Base-by-base conservation (phyloP, 2,797 vertebrate species). In the Gouania willdenowi region DNA sequence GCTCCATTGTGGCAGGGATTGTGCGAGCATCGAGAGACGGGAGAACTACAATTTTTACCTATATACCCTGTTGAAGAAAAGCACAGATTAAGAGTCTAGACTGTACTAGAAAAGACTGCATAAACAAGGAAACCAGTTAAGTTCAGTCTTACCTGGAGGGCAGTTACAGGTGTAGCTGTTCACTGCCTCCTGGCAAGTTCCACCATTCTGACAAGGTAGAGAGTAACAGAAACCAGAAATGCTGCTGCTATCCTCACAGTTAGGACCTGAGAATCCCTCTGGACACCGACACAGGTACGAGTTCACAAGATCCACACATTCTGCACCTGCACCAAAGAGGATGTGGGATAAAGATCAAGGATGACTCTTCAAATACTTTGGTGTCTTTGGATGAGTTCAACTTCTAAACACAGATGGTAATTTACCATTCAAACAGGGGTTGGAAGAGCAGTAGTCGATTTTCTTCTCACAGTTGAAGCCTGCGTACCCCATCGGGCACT, bases 381-480 rank as follows among this genome's bases (percentile, higher is more conserved):
- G 37, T 9, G 18, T 10, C n/a, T n/a, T 16, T 21, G 14, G n/a
- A 44, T 24, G 1, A 13, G 5, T 2, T 35, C n/a, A 22, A 24
- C 1, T 3, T 13, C 6, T 9, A 55, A 54, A 47, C 14, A 30
- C 4, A 41, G 20, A 47, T 1, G 5, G 19, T 8, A 36, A 48
- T 79, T 47, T 89, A 98, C 96, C 93, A 8, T 96, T 97, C 20
- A 89, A 79, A 56, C 96, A 98, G 6, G 96, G 95, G 40, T 89
- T 91, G 43, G 94, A 95, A 10, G 89, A 90, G 84, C 96, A 98
- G 75, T 92, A 84, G 53, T 95, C 94, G 0, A 95, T 92, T 77
- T 95, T 98, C 89, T 97, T 98, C 76, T 98, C 96, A 16, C 96
- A 98, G 85, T 96, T 98, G 81, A 97, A 98, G 27, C 96, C 96